These are phyloP conservation scores for Hafferia zeledoni DNA, from an alignment of 2,797 vertebrate genomes.

Conservation along the genomic window DNA sequence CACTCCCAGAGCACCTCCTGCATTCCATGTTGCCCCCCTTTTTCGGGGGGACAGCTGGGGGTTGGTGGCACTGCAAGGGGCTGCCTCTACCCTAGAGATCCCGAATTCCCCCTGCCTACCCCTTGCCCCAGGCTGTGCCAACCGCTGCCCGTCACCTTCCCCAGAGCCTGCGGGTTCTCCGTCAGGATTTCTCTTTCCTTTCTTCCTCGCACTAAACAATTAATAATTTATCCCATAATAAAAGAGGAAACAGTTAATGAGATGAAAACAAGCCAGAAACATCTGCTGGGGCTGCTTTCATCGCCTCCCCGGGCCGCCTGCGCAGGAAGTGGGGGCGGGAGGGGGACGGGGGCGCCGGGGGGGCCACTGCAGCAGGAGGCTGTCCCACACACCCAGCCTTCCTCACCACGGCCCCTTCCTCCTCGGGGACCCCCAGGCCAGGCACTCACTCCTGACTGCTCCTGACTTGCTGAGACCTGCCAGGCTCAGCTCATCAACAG, in stretches of 20 bases:
- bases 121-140: background rate
- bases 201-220: conserved; percentile 44
- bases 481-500: accelerated
- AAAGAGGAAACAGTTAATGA: conserved; percentile 70
- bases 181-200: conserved; percentile 59
- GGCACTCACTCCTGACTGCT: background rate
- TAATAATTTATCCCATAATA: conserved; percentile 75
- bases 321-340: conserved; percentile 42
- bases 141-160: background rate
- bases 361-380: background rate
- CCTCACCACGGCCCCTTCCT: background rate
- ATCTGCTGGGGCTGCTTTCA: conserved; percentile 73
- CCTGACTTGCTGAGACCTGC: background rate
- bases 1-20: background rate
- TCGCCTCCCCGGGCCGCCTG: conserved; percentile 45
- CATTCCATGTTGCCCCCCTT: background rate
- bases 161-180: background rate
- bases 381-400: background rate
- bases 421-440: background rate
- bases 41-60: accelerated
- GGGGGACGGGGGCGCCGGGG: background rate
- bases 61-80: background rate
- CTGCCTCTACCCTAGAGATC: background rate
- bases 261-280: conserved; percentile 72
- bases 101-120: background rate